Evolutionary conservation across 2,888 invertebrate genomes (phyloP), one percentile per base, ranked within the genome.

Genomic region (Nomada hirtipes): DNA sequence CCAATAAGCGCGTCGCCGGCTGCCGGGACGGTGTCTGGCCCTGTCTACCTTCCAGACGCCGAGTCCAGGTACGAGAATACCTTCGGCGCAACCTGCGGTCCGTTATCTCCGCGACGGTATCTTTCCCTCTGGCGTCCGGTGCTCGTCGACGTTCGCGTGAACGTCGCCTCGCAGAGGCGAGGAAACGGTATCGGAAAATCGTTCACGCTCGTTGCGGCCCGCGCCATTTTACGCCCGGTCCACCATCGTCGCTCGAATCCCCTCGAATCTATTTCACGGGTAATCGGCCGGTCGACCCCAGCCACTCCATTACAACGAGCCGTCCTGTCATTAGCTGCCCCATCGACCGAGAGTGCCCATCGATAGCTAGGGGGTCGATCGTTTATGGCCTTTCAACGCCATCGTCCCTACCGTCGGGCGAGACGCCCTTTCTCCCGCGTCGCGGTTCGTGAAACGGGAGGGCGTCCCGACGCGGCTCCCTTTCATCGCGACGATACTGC

Each of bases 1-100:
- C 88, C 92, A 91, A 92, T 93, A 92, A 91, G 84, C 85, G 84
- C 87, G 86, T 85, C 83, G 82, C 59, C 82, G 76, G 69, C 67
- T 71, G 79, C 55, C 67, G 61, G 60, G 20, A 20, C 57, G 70
- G 44, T 44, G 57, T 86, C 84, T 68, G 53, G 53, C 47, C 74
- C 57, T 72, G 59, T 55, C 63, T 73, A 73, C 44, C 50, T 63
- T 59, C 13, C 44, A 11, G 26, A 26, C 63, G 26, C 18, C 53
- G 59, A 36, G 59, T 64, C 81, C 91, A 91, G 90, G 90, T 91
- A 91, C 85, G 86, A 86, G 76, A 63, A 55, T 42, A 65, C 67
- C n/a, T 47, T 50, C 67, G 44, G 44, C 69, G 68, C 64, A 52
- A 20, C 64, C 63, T 57, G 55, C 44, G 20, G 2, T 42, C 26